A percentile compares a stretch with the other conserved stretches of the same genome.
Evolutionary conservation across 2,113 vertebrate species (phyloP).

Genomic region (Daboia siamensis): DNA sequence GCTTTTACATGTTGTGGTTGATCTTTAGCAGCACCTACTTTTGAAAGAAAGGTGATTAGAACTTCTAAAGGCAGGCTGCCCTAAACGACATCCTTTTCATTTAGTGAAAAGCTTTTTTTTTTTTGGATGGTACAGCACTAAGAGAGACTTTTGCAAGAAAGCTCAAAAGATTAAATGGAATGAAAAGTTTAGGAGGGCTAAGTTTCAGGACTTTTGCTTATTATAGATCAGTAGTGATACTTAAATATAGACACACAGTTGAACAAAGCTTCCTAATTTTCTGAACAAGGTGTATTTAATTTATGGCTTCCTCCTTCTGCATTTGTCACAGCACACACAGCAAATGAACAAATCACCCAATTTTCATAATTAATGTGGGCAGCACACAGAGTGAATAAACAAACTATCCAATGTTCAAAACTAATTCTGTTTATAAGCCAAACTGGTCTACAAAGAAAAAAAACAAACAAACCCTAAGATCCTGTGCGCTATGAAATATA

Average conservation of each 20-base stretch:
- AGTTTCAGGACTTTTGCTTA: conserved; percentile 4
- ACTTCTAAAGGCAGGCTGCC: conserved; percentile 46
- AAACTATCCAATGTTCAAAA: background rate
- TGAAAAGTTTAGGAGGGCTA: conserved; percentile 42
- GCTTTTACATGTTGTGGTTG: conserved; percentile 48
- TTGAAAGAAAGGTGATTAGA: conserved; percentile 53
- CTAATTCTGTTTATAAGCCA: background rate
- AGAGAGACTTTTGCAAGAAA: conserved; percentile 49
- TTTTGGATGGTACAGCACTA: conserved; percentile 52
- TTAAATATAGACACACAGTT: conserved; percentile 14
- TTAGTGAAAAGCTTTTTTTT: conserved; percentile 61
- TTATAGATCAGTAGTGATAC: conserved; percentile 23
- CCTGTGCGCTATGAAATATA: background rate
- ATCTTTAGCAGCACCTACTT: conserved; percentile 58
- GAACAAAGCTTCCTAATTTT: background rate
- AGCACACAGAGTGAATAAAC: background rate
- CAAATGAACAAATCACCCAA: background rate
- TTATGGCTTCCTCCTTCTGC: background rate
- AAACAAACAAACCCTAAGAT: background rate
- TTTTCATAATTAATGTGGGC: background rate
- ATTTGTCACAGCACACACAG: background rate
- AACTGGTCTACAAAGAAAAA: background rate
- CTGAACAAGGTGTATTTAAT: background rate
- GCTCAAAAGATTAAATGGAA: conserved; percentile 52
- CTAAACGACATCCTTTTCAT: conserved; percentile 42